A percentile compares a stretch with the other conserved stretches of the same genome.
Evolutionary conservation across 1,140 invertebrate genomes (phyloP).

Genomic region (Rhizoglyphus robini): DNA sequence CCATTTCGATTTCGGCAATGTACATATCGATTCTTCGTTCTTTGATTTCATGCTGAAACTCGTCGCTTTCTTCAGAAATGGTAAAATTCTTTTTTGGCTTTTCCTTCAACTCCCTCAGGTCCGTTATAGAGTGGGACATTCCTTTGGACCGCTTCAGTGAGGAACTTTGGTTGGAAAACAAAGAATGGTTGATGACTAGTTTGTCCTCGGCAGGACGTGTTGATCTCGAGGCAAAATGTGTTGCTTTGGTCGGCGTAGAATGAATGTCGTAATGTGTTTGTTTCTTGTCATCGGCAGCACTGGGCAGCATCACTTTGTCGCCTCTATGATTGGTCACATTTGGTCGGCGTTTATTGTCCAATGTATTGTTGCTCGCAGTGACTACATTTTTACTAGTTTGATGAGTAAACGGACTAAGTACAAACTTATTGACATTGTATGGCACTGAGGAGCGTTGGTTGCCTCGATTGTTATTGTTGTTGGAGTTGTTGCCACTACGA

Average conservation of each 20-base stretch:
- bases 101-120: conserved; percentile 9
- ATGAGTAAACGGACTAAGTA: neutral
- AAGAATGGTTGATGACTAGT: neutral
- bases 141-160: neutral
- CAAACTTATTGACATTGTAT: conserved; percentile 3
- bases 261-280: neutral
- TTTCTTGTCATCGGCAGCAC: neutral
- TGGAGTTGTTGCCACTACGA: neutral
- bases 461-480: conserved; percentile 12
- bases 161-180: neutral
- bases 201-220: neutral
- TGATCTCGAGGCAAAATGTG: neutral
- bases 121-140: conserved; percentile 12
- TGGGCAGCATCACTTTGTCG: neutral
- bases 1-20: conserved; percentile 20
- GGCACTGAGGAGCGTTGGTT: neutral
- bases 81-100: neutral
- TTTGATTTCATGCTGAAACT: conserved; percentile 17
- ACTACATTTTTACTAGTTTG: neutral
- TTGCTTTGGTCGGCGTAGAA: neutral
- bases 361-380: neutral
- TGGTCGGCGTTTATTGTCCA: conserved; percentile 2
- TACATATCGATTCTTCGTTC: conserved; percentile 19
- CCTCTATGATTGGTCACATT: neutral
- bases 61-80: neutral